Evolutionary conservation across 1,140 invertebrate genomes (phyloP).

Genomic region (Harpegnathos saltator): DNA sequence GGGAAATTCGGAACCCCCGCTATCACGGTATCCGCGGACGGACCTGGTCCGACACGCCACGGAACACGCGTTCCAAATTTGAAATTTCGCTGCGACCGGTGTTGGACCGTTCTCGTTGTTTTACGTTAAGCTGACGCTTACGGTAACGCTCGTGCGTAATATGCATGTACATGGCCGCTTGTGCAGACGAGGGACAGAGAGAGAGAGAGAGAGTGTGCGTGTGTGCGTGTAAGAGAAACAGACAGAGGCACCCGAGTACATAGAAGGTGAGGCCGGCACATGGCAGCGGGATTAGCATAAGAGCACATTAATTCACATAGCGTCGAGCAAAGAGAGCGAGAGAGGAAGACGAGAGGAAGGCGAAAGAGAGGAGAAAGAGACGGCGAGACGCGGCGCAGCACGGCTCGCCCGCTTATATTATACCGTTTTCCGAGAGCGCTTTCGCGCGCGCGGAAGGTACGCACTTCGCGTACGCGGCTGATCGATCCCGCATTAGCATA

Average conservation of each 20-base stretch:
- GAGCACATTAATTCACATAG: constrained; percentile 62
- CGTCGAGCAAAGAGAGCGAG: not conserved
- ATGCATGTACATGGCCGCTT: constrained; percentile 27
- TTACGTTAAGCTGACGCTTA: constrained; percentile 44
- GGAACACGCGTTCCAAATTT: constrained; percentile 14
- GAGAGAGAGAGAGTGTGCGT: not conserved
- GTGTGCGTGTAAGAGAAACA: too few species aligned
- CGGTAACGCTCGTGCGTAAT: constrained; percentile 23
- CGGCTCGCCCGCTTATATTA: constrained; percentile 48
- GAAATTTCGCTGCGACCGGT: constrained; percentile 26
- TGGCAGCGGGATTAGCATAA: constrained; percentile 52
- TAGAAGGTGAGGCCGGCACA: constrained; percentile 19
- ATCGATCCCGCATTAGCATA: constrained; percentile 57
- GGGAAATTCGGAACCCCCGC: too few species aligned
- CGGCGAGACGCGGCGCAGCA: too few species aligned
- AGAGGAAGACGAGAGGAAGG: not conserved
- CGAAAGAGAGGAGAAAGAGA: not conserved
- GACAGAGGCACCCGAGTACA: constrained; percentile 26
- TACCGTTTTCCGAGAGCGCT: constrained; percentile 7
- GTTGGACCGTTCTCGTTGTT: constrained; percentile 19
- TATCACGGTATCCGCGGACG: too few species aligned
- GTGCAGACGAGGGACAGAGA: constrained; percentile 31
- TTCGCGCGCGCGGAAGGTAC: not conserved
- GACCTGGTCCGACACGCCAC: not conserved
- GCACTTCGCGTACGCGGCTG: constrained; percentile 11